Base-by-base conservation (phyloP, 2,113 vertebrate genomes). In the Micronycteris hirsuta region DNA sequence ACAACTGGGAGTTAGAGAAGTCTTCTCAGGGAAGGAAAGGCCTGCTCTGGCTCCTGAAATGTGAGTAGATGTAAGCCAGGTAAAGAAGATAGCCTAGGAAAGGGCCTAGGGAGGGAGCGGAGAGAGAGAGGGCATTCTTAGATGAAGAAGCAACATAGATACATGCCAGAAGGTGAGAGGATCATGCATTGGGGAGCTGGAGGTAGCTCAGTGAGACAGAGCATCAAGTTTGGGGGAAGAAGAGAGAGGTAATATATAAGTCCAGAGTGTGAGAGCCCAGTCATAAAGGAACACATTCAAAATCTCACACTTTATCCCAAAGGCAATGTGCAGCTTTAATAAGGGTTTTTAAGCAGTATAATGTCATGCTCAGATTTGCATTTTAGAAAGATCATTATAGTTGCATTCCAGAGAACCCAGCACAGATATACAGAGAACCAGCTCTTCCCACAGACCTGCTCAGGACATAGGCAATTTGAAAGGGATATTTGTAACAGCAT, bases 321-420 rank as follows among this genome's bases (percentile, higher is more conserved):
- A 97, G 96, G 93, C 97, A 95, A 83, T 80, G 43, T 91, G 82
- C 56, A 91, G 93, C 83, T 96, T 97, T 96, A 97, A 96, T 97
- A 92, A 96, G 73, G 54, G 17, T 56, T 95, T 97, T 95, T 84
- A 94, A 96, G 86, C 54, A 97, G 10, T 41, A 94, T 96, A 93
- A 97, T 96, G 97, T 94, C 96, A 97, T 77, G 38, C 38, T 86
- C 67, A 80, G 83, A 97, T 96, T 97, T 95, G 36, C 96, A 95
- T 97, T 97, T 97, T 92, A 93, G 93, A 94, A 97, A 97, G 91
- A 97, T 96, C 92, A 90, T 96, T 96, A 95, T 76, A 58, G 94
- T 70, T 93, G 52, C 31, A 86, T 65, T 58, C 68, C 93, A 91
- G 81, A 93, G 87, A 95, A 85, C 61, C 65, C 61, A 91, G 82